Percentiles rank a stretch among this genome's conserved stretches.
phyloP scores from a whole-genome alignment of 1,140 invertebrate genomes.

The Heliconius hermathena region DNA sequence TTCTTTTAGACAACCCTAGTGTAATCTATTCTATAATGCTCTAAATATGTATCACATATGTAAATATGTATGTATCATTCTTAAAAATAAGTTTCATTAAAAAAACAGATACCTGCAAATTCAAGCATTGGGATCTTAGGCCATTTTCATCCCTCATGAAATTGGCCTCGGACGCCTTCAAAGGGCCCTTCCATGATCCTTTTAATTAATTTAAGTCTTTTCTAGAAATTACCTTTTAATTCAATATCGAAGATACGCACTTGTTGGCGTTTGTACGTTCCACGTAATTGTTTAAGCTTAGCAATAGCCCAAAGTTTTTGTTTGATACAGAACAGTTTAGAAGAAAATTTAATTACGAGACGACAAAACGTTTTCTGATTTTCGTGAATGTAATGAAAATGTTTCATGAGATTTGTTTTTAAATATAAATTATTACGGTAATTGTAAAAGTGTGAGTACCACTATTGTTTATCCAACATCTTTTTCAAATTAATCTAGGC shows the following conservation, averaged over 20 bases:
- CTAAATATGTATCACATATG: neutral
- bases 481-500: no score
- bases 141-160: neutral
- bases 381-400: neutral
- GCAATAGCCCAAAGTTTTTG: neutral
- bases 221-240: slow-evolving; percentile 9
- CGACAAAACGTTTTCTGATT: neutral
- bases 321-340: neutral
- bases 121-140: no score
- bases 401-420: neutral
- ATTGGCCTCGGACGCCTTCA: slow-evolving; percentile 18
- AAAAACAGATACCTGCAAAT: no score
- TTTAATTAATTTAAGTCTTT: neutral
- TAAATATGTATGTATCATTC: no score
- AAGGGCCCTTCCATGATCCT: slow-evolving; percentile 18
- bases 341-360: neutral
- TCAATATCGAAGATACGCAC: neutral
- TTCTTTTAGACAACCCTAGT: no score
- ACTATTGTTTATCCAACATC: no score
- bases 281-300: neutral
- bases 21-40: neutral
- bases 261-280: neutral
- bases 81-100: no score
- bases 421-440: neutral
- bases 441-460: no score